Base-by-base conservation (phyloP, 1,140 invertebrate species). In the Pseudomyrmex concolor region DNA sequence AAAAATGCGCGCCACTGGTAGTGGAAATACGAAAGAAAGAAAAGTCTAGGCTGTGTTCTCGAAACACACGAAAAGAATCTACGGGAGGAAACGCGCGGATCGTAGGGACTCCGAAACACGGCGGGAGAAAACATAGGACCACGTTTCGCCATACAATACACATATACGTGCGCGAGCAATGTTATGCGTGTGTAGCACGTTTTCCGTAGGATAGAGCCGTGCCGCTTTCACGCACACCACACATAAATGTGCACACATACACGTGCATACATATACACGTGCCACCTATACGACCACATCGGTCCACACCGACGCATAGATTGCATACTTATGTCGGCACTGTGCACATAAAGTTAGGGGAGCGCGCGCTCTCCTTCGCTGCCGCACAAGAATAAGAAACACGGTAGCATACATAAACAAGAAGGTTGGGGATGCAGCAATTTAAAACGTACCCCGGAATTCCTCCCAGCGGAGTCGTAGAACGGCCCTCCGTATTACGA, bases 401-500 rank as follows among this genome's bases (percentile, higher is more conserved):
- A 92, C 92, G 91, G 83, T 91, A 91, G 91, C 94, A 94, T 94
- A 93, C 93, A 94, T 94, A 94, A 94, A 94, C 94, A 94, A 94
- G 92, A 89, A 94, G 93, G 92, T 92, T 92, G 93, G 93, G 94
- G 93, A 94, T 94, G 94, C 93, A 93, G 94, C 94, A 94, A 94
- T 94, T 94, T 94, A 94, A 94, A 94, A 94, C 94, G 93, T 94
- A 94, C 91, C 93, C 94, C 92, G 93, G 94, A 94, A 94, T 94
- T 94, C 93, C 93, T 94, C 94, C 94, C 94, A 94, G 64, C 89
- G 93, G 94, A 89, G 93, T 92, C 92, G 93, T 94, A 94, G 91
- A 93, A 90, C 92, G 91, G 93, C 93, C 92, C 93, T 94, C 93
- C 91, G 88, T 92, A 94, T 94, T 94, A 94, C 93, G 91, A 94